Evolutionary conservation across 2,113 vertebrate genomes (phyloP).

Genomic region (Vicugna pacos): DNA sequence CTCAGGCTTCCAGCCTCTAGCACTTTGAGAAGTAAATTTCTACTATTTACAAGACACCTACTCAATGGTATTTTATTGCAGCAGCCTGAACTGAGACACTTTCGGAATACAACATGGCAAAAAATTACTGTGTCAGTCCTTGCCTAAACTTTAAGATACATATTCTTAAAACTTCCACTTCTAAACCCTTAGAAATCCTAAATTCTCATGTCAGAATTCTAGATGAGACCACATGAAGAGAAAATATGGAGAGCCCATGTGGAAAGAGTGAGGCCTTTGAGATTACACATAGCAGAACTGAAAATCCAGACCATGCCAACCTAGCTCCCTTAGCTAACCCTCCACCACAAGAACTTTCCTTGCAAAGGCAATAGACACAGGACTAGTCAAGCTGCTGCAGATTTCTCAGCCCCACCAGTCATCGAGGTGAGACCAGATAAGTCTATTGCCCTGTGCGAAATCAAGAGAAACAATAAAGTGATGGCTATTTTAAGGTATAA

Average conservation of each 20-base stretch:
- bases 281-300: neutral
- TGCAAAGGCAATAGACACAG: rapidly evolving
- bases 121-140: neutral
- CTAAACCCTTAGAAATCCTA: neutral
- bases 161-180: neutral
- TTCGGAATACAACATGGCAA: neutral
- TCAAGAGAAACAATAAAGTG: neutral
- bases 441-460: neutral
- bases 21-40: neutral
- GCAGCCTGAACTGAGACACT: neutral
- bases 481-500: neutral
- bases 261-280: neutral
- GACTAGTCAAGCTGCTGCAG: rapidly evolving
- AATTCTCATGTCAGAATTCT: neutral
- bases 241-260: neutral
- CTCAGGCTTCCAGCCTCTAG: neutral
- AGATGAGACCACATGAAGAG: neutral
- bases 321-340: neutral
- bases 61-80: neutral
- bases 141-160: neutral
- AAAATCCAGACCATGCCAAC: neutral
- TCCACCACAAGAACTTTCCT: neutral
- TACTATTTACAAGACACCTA: neutral
- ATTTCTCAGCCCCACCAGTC: neutral
- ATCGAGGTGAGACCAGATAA: rapidly evolving